Base-by-base conservation (phyloP, 2,113 vertebrate species). In the Riparia riparia region DNA sequence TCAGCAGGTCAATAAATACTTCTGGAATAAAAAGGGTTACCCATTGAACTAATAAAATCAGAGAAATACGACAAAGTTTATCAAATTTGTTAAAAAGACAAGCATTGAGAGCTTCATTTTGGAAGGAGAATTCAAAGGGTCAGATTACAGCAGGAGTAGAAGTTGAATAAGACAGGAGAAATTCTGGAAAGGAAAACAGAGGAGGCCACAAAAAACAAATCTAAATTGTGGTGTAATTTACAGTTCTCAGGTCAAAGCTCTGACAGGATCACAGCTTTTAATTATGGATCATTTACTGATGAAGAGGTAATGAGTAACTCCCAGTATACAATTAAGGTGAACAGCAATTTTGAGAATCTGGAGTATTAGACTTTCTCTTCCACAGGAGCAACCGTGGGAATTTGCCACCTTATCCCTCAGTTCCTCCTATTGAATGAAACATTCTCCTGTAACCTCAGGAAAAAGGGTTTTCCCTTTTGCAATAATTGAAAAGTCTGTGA, bases 1-100 rank as follows among this genome's bases (percentile, higher is more conserved):
- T 47, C 39, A 74, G 14, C 17, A 31, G 10, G 14, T 37, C 51
- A 10, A 12, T 10, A 37, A 78, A 32, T 26, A 7, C 7, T 63
- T 63, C 3, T 44, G 4, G 6, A 8, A 0, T 5, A 2, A 5
- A 31, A 19, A 60, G 1, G 1, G 4, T 12, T 64, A 12, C 28
- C 11, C 2, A 6, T 17, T 9, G 6, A 49, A 31, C 3, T 2
- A 58, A 57, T 29, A 19, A 66, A 82, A 39, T 9, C 5, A 31
- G 12, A 73, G 3, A 82, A 79, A 66, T 34, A 44, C 7, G 24
- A 10, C 51, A 37, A 71, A 58, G 9, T 50, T 68, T 28, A 50
- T 31, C 3, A 54, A 9, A 26, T 66, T 24, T 50, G 14, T 53
- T 79, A 37, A n/a, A 83, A 64, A 26, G 22, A 32, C 2, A 60